phyloP scores from a whole-genome alignment of 2,113 vertebrate species.

The Nothoprocta pentlandii region DNA sequence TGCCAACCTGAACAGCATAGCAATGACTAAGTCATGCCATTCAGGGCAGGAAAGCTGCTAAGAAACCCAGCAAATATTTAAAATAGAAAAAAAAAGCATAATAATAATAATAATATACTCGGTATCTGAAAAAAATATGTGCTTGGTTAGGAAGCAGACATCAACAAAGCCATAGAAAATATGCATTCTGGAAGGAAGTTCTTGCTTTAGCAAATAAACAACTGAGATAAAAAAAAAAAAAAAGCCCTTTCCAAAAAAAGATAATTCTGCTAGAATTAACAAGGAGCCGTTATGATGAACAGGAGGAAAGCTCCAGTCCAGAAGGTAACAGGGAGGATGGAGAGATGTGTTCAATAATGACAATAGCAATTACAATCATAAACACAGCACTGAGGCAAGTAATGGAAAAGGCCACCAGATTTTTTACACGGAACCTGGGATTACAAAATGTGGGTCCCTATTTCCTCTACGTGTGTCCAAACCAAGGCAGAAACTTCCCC shows the following conservation, averaged over 20 bases:
- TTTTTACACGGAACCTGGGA: fast-evolving
- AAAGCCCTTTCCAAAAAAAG: not conserved
- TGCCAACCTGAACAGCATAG: not conserved
- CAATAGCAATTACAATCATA: not conserved
- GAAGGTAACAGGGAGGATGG: not conserved
- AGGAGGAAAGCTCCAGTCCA: not conserved
- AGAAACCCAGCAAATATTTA: not conserved
- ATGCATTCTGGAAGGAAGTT: not conserved
- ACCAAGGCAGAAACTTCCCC: not conserved
- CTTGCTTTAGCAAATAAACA: not conserved
- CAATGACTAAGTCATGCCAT: not conserved
- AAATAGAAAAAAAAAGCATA: not conserved
- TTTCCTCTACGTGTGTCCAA: not conserved
- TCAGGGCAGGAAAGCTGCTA: not conserved
- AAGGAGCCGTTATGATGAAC: not conserved
- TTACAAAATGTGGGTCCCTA: fast-evolving
- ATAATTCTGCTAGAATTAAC: not conserved
- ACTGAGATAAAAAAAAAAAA: not conserved
- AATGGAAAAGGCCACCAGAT: not conserved
- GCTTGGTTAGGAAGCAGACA: not conserved
- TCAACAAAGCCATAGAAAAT: not conserved
- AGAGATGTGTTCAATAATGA: not conserved
- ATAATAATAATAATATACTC: not conserved
- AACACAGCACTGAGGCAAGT: not conserved
- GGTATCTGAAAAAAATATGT: fast-evolving